phyloP scores from a whole-genome alignment of 2,113 vertebrate genomes.

The Xiphias gladius region DNA sequence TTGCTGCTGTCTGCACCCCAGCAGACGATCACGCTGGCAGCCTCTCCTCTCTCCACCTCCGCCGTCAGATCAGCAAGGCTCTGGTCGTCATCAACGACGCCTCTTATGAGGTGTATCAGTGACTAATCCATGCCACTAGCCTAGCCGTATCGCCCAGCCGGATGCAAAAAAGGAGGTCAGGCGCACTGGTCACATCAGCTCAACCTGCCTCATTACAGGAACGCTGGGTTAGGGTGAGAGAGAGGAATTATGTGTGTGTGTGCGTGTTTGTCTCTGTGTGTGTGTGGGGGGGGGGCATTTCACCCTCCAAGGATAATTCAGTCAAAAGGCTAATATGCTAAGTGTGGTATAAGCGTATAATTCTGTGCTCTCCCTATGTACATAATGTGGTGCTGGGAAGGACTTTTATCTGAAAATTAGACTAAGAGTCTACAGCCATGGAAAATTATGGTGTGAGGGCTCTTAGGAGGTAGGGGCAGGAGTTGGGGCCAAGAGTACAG shows the following conservation, averaged over 20 bases:
- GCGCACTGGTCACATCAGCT: constrained; percentile 48
- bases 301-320: constrained; percentile 74
- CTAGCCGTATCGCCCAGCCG: constrained; percentile 40
- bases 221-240: constrained; percentile 5
- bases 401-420: constrained; percentile 76
- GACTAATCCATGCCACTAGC: constrained; percentile 43
- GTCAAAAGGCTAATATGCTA: constrained; percentile 79
- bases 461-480: constrained; percentile 44
- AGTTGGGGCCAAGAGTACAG: constrained; percentile 40
- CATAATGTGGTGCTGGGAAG: constrained; percentile 64
- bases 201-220: constrained; percentile 46
- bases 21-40: constrained; percentile 42
- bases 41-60: constrained; percentile 56
- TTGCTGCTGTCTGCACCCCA: constrained; percentile 52
- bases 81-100: constrained; percentile 56
- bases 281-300: constrained; percentile 9
- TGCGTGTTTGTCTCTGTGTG: no score
- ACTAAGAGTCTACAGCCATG: no score
- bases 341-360: constrained; percentile 78
- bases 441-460: constrained; percentile 67
- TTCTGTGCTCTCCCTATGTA: constrained; percentile 71
- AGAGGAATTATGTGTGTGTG: no score
- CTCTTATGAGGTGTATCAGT: constrained; percentile 56
- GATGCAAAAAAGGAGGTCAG: constrained; percentile 57
- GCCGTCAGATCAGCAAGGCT: constrained; percentile 63